Evolutionary conservation across 2,888 invertebrate genomes (phyloP).

Genomic region (Digitonthophagus gazella): DNA sequence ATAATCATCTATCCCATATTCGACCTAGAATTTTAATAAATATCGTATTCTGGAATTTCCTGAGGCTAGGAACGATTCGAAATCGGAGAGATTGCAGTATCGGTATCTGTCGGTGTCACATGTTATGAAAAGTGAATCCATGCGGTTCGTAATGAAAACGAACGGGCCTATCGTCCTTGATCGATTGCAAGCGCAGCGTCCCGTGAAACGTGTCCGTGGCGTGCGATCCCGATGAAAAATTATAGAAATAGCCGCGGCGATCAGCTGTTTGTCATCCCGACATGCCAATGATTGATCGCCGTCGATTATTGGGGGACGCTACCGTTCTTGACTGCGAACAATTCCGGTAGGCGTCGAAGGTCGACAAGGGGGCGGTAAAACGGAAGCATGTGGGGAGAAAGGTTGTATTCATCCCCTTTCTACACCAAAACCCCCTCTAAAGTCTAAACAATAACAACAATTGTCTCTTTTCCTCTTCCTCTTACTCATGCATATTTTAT

Average conservation of each 20-base stretch:
- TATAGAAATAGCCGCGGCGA: constrained; percentile 31
- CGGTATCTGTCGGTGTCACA: background rate
- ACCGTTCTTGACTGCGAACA: background rate
- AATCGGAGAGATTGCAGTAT: background rate
- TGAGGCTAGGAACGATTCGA: background rate
- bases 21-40: background rate
- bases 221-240: constrained; percentile 29
- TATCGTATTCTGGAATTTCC: background rate
- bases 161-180: constrained; percentile 14
- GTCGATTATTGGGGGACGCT: constrained; percentile 36
- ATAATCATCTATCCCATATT: background rate
- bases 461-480: too few relatives aligned
- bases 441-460: constrained; percentile 25
- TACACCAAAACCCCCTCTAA: too few relatives aligned
- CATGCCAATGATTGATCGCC: constrained; percentile 40
- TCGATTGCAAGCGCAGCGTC: constrained; percentile 8
- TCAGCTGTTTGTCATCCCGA: constrained; percentile 39
- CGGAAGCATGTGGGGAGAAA: background rate
- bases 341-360: background rate
- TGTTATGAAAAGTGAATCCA: constrained; percentile 10
- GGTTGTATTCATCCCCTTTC: background rate
- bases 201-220: constrained; percentile 14
- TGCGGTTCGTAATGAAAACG: constrained; percentile 13
- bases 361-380: background rate
- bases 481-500: constrained; percentile 40